These are phyloP conservation scores for Anoplolepis gracilipes DNA, from an alignment of 1,140 invertebrate species.

Conservation along the genomic window DNA sequence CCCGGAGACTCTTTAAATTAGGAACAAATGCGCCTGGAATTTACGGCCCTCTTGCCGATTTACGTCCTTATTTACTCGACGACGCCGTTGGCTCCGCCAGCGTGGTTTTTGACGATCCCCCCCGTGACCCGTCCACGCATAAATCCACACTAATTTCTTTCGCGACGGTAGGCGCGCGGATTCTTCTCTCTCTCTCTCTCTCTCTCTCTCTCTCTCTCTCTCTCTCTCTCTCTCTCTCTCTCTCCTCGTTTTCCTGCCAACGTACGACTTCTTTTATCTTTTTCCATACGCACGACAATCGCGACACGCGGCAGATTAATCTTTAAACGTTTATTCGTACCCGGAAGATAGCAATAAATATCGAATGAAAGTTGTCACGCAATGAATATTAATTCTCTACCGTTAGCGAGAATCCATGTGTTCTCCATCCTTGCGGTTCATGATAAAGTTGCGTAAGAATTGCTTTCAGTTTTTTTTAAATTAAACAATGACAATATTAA, in stretches of 20 bases:
- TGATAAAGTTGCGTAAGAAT: constrained; percentile 22
- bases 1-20: constrained; percentile 76
- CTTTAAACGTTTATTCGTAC: constrained; percentile 26
- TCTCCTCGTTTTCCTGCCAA: not conserved
- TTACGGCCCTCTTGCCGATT: constrained; percentile 76
- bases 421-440: too few species aligned
- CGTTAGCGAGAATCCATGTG: constrained; percentile 18
- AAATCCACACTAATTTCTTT: constrained; percentile 72
- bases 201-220: too few species aligned
- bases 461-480: too few species aligned
- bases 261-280: constrained; percentile 18
- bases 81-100: constrained; percentile 60
- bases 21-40: constrained; percentile 76
- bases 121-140: constrained; percentile 66
- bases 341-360: constrained; percentile 47
- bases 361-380: constrained; percentile 54
- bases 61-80: constrained; percentile 65
- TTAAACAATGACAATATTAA: not conserved
- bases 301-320: constrained; percentile 39
- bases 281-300: not conserved
- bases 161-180: not conserved
- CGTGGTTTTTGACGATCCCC: constrained; percentile 75
- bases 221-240: too few species aligned
- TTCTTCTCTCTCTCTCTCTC: constrained; percentile 2
- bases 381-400: constrained; percentile 40